Evolutionary conservation across 2,888 invertebrate species (phyloP).

Genomic region (Crepidodera aurea): DNA sequence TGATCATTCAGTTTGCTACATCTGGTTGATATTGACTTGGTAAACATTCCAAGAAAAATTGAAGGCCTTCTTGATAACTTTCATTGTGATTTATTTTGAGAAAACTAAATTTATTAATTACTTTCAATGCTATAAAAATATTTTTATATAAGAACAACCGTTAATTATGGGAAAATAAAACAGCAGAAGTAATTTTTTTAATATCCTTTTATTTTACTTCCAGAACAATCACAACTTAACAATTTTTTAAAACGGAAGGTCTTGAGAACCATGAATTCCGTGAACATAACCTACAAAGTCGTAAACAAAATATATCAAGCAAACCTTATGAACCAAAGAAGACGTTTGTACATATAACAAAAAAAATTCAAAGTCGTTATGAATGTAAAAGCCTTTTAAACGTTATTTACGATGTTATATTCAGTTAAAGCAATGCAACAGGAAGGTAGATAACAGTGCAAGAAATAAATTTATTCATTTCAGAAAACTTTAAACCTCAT

Average conservation of each 20-base stretch:
- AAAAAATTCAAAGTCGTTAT: slow-evolving; percentile 47
- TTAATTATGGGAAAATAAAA: neutral
- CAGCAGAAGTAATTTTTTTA: neutral
- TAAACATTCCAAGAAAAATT: too few relatives aligned
- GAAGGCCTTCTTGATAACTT: too few relatives aligned
- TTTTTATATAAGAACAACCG: too few relatives aligned
- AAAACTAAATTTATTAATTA: too few relatives aligned
- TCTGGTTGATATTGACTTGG: too few relatives aligned
- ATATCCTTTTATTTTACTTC: neutral
- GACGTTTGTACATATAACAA: slow-evolving; percentile 37
- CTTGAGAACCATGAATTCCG: slow-evolving; percentile 17
- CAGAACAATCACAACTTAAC: neutral
- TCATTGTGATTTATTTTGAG: too few relatives aligned
- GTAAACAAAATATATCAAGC: slow-evolving; percentile 33
- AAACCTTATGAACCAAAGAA: slow-evolving; percentile 34
- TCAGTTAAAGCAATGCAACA: slow-evolving; percentile 49
- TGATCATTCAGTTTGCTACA: too few relatives aligned
- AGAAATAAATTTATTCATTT: slow-evolving; percentile 52
- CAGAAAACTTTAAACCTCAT: slow-evolving; percentile 49
- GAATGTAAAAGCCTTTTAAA: slow-evolving; percentile 46
- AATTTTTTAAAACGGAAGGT: neutral
- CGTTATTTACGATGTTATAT: slow-evolving; percentile 46
- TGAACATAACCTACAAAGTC: slow-evolving; percentile 13
- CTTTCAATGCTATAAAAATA: too few relatives aligned
- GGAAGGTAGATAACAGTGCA: slow-evolving; percentile 52